Evolutionary conservation across 2,797 vertebrate genomes (phyloP).

Genomic region (Aulostomus chinensis): DNA sequence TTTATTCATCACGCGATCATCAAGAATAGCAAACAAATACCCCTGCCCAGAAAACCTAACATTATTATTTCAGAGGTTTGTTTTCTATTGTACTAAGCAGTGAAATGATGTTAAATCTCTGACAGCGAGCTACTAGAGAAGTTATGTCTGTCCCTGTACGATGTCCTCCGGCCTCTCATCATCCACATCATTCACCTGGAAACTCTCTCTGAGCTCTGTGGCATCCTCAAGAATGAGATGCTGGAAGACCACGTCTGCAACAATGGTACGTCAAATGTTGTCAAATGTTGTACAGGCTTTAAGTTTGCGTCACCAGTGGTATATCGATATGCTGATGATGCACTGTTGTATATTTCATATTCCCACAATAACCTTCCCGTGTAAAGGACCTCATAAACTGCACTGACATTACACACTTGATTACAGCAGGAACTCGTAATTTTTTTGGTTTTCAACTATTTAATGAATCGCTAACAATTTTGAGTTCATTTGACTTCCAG

Average conservation of each 20-base stretch:
- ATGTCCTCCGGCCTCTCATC: slow-evolving; percentile 94
- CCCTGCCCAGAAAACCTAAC: too few relatives aligned
- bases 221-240: slow-evolving; percentile 99
- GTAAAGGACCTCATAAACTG: too few relatives aligned
- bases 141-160: slow-evolving; percentile 92
- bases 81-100: slow-evolving; percentile 9
- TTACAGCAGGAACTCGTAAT: too few relatives aligned
- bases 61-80: background rate
- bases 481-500: too few relatives aligned
- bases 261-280: slow-evolving; percentile 80
- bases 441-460: too few relatives aligned
- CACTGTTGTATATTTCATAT: too few relatives aligned
- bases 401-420: too few relatives aligned
- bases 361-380: too few relatives aligned
- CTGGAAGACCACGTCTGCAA: slow-evolving; percentile 98
- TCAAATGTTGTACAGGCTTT: slow-evolving; percentile 13
- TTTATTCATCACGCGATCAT: too few relatives aligned
- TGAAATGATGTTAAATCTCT: slow-evolving; percentile 34
- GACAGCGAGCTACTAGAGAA: slow-evolving; percentile 93
- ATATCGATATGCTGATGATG: too few relatives aligned
- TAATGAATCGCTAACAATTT: too few relatives aligned
- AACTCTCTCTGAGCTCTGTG: slow-evolving; percentile 96
- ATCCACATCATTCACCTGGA: slow-evolving; percentile 98
- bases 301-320: background rate
- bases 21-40: too few relatives aligned